Percentiles rank a stretch among this genome's conserved stretches.
phyloP scores from a whole-genome alignment of 2,797 vertebrate species.

The Valencia hispanica region DNA sequence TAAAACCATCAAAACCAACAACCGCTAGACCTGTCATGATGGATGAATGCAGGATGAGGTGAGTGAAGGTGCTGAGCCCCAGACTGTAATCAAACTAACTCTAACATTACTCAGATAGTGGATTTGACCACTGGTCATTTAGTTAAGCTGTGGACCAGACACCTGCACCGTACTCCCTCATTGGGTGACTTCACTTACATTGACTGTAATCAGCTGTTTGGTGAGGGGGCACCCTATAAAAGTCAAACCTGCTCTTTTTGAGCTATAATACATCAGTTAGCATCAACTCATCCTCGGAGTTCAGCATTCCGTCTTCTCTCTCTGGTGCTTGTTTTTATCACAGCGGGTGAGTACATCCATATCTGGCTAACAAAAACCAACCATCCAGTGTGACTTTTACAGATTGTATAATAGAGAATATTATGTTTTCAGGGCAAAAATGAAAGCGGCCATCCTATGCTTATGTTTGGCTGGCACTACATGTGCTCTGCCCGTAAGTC shows the following conservation, averaged over 20 bases:
- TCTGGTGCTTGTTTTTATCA: slow-evolving; percentile 5
- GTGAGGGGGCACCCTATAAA: slow-evolving; percentile 66
- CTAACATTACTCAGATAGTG: slow-evolving; percentile 73
- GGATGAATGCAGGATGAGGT: slow-evolving; percentile 26
- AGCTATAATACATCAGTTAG: slow-evolving; percentile 23
- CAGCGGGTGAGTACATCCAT: slow-evolving; percentile 59
- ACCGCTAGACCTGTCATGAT: background rate
- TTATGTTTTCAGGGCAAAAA: slow-evolving; percentile 59
- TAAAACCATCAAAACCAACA: background rate
- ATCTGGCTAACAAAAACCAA: background rate
- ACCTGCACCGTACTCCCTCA: slow-evolving; percentile 54
- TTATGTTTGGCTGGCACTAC: slow-evolving; percentile 72
- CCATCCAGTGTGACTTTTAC: background rate
- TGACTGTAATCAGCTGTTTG: slow-evolving; percentile 54
- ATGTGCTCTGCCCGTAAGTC: slow-evolving; percentile 78
- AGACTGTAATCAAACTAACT: slow-evolving; percentile 69
- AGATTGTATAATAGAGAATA: slow-evolving; percentile 6
- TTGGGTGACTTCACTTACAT: slow-evolving; percentile 49
- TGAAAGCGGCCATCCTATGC: slow-evolving; percentile 74
- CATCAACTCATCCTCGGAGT: slow-evolving; percentile 17
- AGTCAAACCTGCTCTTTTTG: slow-evolving; percentile 20
- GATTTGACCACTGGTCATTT: slow-evolving; percentile 79
- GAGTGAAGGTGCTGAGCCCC: slow-evolving; percentile 38
- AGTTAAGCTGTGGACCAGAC: slow-evolving; percentile 77
- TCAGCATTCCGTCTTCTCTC: slow-evolving; percentile 17